Evolutionary conservation across 2,113 vertebrate genomes (phyloP), one percentile per base, ranked within the genome.

Genomic region (Xyrauchen texanus): DNA sequence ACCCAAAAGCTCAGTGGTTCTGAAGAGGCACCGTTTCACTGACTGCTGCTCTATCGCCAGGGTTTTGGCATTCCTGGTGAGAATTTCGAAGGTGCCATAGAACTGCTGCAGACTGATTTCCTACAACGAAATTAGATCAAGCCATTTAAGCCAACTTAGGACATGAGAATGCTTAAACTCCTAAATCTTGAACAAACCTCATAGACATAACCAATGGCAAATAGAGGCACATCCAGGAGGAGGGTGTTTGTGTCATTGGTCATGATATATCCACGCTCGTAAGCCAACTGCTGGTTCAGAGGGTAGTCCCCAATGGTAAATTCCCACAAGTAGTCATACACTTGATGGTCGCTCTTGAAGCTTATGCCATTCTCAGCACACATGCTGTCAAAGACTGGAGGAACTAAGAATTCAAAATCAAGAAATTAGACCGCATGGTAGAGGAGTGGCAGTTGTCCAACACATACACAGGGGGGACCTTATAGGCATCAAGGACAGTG

Each of bases 211-310:
- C 91, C 90, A 0, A n/a, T 0, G 6, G 88, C 80, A 67, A 85
- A 88, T 7, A 92, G 83, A 0, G 92, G 90, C 16, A 91, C 88
- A 6, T 83, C 44, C 4, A 93, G 77, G 63, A 1, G 63, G 71
- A 91, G 80, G 46, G 45, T 80, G 42, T 79, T 52, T 82, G 83
- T 87, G 6, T 87, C 11, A 2, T 90, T 91, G 46, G 6, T 84
- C 84, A 91, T 45, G 51, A 65, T n/a, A 75, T 92, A 93, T 13
- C 89, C 88, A 0, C 49, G 81, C 44, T 45, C 55, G 0, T 66
- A 51, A 3, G 85, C 91, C 84, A 93, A 83, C 60, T 87, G 83
- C 7, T 83, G 10, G 0, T 90, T 91, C n/a, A 93, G 83, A 3
- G 4, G 65, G 0, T 88, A 75, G 0, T 15, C 67, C 0, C 84